Conservation (phyloP, 2,888 invertebrate species). For the Melanchra persicariae region DNA sequence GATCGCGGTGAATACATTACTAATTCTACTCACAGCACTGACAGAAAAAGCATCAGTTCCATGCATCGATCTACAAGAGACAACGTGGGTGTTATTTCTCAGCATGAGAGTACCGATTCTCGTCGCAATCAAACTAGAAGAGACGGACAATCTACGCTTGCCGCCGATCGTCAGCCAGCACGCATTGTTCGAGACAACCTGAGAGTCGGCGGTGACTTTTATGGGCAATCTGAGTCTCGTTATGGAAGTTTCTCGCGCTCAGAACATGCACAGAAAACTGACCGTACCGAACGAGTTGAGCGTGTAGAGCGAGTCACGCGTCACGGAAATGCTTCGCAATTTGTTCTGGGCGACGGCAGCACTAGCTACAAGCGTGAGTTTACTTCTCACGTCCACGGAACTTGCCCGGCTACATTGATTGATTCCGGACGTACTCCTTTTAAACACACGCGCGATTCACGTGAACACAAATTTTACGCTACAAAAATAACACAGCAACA, state of each 20-base stretch:
- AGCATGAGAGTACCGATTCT: conserved; percentile 86
- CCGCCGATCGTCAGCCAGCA: conserved; percentile 92
- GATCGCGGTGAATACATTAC: conserved; percentile 93
- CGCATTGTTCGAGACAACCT: conserved; percentile 92
- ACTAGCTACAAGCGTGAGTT: conserved; percentile 95
- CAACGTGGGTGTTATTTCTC: conserved; percentile 85
- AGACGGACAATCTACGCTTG: conserved; percentile 89
- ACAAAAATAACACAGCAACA: conserved; percentile 90
- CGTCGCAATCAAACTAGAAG: conserved; percentile 83
- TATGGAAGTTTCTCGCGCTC: conserved; percentile 93
- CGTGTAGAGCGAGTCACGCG: conserved; percentile 91
- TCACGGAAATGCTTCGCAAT: conserved; percentile 93
- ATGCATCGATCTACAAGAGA: conserved; percentile 93
- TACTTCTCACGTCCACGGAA: conserved; percentile 93
- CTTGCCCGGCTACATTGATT: conserved; percentile 95
- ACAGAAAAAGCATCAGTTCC: conserved; percentile 95
- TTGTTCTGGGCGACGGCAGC: conserved; percentile 93
- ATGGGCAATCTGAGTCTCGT: conserved; percentile 93
- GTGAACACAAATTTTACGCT: conserved; percentile 96
- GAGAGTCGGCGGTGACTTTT: conserved; percentile 93
- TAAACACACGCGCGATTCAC: conserved; percentile 96
- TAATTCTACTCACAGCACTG: conserved; percentile 92
- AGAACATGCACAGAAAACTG: conserved; percentile 83
- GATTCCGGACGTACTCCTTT: conserved; percentile 94
- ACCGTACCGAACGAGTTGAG: conserved; percentile 88